Base-by-base conservation (phyloP, 1,140 invertebrate species). In the Trichoplusia ni region DNA sequence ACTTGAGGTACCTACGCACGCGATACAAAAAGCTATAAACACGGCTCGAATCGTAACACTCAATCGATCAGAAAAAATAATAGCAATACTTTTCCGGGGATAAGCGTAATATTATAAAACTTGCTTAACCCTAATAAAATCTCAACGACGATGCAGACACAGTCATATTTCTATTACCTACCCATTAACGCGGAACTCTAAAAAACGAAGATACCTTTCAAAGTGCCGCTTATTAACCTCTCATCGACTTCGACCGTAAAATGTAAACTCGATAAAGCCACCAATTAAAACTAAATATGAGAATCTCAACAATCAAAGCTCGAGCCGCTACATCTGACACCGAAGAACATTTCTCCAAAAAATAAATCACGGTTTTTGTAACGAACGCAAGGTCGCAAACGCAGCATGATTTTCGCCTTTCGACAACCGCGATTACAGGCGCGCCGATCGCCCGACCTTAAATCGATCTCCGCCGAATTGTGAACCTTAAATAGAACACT, bases 251-350 rank as follows among this genome's bases (percentile, higher is more conserved):
- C 79, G 85, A 90, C 88, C 88, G 88, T 90, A 90, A 90, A 90
- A 89, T 86, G 86, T 90, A 90, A 90, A 90, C 86, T 89, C 86
- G 86, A 90, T 90, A 88, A 90, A 88, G 85, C 84, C 85, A 90
- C 88, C 88, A 90, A 90, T 90, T 90, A 90, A 90, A 90, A 89
- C 88, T 89, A 89, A 89, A 90, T 87, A 90, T 88, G 88, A 90
- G 86, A 88, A 89, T 86, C 73, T 86, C 81, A 74, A 89, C 84
- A 90, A 86, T 90, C 88, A 90, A 90, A 90, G 88, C 79, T 75
- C 60, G 72, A 80, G 86, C 88, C 88, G 88, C 88, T 86, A 83
- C 79, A 86, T 86, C 84, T 84, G 84, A 88, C 83, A 86, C 85
- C 84, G 79, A 82, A 69, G 67, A 84, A 76, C 79, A 77, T 86